phyloP scores from a whole-genome alignment of 2,888 invertebrate genomes.

The Microplitis manilae region DNA sequence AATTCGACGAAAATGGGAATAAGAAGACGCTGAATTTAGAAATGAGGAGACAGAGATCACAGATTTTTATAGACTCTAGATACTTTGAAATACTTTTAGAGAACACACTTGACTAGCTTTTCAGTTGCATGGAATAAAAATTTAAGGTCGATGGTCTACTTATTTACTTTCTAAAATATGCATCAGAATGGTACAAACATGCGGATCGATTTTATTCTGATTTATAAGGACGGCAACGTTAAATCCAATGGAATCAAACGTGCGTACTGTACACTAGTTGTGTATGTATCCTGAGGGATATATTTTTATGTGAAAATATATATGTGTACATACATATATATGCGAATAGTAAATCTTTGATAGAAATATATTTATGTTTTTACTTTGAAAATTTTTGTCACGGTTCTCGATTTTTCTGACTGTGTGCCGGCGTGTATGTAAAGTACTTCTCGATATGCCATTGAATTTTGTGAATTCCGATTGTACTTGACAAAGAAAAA shows the following conservation, averaged over 20 bases:
- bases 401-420: conserved; percentile 6
- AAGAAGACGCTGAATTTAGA: background rate
- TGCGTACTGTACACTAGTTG: conserved; percentile 8
- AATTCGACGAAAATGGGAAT: background rate
- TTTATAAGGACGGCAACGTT: conserved; percentile 38
- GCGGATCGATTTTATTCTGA: conserved; percentile 48
- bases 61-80: background rate
- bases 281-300: background rate
- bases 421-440: background rate
- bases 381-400: conserved; percentile 7
- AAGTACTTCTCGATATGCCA: conserved; percentile 3
- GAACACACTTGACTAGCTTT: background rate
- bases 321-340: background rate
- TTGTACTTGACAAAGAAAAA: background rate
- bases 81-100: background rate
- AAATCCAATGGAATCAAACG: conserved; percentile 33
- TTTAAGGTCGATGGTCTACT: background rate
- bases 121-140: background rate
- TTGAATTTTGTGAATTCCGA: background rate
- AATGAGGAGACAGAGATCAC: background rate
- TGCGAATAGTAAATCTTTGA: background rate
- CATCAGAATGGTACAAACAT: conserved; percentile 46
- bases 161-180: conserved; percentile 19
- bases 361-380: background rate
- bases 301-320: conserved; percentile 12